A percentile compares a stretch with the other conserved stretches of the same genome.
These are phyloP conservation scores for Leptinotarsa haldemani DNA, from an alignment of 2,888 invertebrate genomes.

Conservation along the genomic window DNA sequence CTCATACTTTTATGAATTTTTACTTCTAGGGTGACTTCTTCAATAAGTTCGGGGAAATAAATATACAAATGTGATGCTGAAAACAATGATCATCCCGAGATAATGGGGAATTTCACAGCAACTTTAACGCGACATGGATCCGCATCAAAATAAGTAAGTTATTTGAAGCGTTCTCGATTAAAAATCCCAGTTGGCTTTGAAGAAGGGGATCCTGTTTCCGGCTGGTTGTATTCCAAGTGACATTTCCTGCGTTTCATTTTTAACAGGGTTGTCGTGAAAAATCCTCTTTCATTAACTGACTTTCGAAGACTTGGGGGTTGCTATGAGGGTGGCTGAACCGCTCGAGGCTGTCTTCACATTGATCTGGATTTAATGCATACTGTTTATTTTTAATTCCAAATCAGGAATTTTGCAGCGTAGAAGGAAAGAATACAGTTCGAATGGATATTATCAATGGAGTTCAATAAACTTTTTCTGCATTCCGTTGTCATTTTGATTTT, in stretches of 20 bases:
- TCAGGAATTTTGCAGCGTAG: slow-evolving; percentile 26
- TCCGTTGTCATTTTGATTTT: too few species aligned
- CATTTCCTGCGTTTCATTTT: slow-evolving; percentile 61
- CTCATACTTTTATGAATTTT: too few species aligned
- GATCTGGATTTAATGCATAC: slow-evolving; percentile 49
- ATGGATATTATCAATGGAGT: too few species aligned
- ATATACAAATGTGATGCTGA: neutral
- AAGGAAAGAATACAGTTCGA: slow-evolving; percentile 22
- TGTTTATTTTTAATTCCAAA: slow-evolving; percentile 51
- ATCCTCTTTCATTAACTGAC: slow-evolving; percentile 67
- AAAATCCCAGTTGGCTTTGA: slow-evolving; percentile 40
- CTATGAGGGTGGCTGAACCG: slow-evolving; percentile 50
- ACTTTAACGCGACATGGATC: slow-evolving; percentile 41
- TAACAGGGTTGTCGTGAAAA: slow-evolving; percentile 64
- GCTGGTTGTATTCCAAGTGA: slow-evolving; percentile 56
- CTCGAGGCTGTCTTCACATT: slow-evolving; percentile 45
- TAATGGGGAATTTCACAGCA: slow-evolving; percentile 3
- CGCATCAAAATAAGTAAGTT: slow-evolving; percentile 51
- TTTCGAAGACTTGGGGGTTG: slow-evolving; percentile 61
- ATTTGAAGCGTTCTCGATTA: slow-evolving; percentile 46
- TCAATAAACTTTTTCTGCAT: too few species aligned
- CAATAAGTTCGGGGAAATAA: too few species aligned
- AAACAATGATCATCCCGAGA: neutral
- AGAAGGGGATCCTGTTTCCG: slow-evolving; percentile 36
- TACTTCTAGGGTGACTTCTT: too few species aligned